These are phyloP conservation scores for Elegia similella DNA, from an alignment of 2,888 invertebrate species.

Conservation along the genomic window DNA sequence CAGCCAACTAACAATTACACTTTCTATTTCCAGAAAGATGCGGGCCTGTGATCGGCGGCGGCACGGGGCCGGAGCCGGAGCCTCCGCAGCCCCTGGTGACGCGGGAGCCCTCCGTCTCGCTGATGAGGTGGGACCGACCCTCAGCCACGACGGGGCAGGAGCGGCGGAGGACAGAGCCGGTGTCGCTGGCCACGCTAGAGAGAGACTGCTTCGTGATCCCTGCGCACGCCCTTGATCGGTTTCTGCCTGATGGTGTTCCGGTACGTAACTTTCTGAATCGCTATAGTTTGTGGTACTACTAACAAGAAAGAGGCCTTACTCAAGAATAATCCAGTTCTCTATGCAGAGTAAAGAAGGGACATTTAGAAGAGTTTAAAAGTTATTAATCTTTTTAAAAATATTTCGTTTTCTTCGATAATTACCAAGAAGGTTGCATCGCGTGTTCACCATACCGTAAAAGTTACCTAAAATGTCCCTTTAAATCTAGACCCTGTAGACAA, in stretches of 20 bases:
- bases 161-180: conserved; percentile 83
- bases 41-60: conserved; percentile 85
- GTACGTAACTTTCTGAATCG: no score
- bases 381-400: no score
- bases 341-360: no score
- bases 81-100: conserved; percentile 87
- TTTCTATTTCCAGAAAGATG: conserved; percentile 83
- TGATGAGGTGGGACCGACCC: conserved; percentile 72
- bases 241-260: conserved; percentile 94
- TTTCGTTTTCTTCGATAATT: no score
- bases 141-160: conserved; percentile 62
- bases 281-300: no score
- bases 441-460: no score
- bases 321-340: no score
- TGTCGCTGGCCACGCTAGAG: conserved; percentile 90
- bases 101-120: conserved; percentile 84
- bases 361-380: no score
- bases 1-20: neutral
- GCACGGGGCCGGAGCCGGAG: conserved; percentile 84
- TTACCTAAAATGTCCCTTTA: no score
- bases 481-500: no score
- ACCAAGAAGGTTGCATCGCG: no score
- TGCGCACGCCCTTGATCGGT: conserved; percentile 92
- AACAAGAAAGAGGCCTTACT: no score
- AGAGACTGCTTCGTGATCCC: conserved; percentile 97